These are phyloP conservation scores for Ovis canadensis DNA, from an alignment of 2,113 vertebrate genomes.

Conservation along the genomic window DNA sequence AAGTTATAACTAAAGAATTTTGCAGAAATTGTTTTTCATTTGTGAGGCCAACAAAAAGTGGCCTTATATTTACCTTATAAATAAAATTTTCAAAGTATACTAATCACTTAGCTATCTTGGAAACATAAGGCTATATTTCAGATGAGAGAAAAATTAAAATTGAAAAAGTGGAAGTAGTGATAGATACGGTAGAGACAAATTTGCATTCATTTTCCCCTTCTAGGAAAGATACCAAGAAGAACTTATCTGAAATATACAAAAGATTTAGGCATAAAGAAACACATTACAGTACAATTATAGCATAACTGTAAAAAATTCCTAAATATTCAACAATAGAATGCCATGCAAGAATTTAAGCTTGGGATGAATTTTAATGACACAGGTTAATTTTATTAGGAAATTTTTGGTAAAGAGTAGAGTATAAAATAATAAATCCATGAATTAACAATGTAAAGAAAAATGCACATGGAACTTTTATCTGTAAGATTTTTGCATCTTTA, in stretches of 20 bases:
- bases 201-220: neutral
- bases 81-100: neutral
- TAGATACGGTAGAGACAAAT: neutral
- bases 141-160: neutral
- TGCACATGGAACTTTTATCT: neutral
- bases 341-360: neutral
- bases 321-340: neutral
- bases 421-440: neutral
- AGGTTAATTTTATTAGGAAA: neutral
- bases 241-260: neutral
- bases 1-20: neutral
- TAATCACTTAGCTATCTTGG: neutral
- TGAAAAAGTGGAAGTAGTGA: neutral
- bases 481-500: neutral
- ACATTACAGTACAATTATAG: neutral
- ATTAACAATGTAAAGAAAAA: neutral
- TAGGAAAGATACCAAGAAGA: neutral
- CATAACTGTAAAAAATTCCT: neutral
- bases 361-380: neutral
- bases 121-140: neutral
- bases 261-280: slow-evolving; percentile 1
- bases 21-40: slow-evolving; percentile 21
- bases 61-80: neutral
- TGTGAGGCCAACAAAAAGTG: neutral
- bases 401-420: neutral